Evolutionary conservation across 2,888 invertebrate species (phyloP), one percentile per base, ranked within the genome.

Genomic region (Sinohyriopsis cumingii): DNA sequence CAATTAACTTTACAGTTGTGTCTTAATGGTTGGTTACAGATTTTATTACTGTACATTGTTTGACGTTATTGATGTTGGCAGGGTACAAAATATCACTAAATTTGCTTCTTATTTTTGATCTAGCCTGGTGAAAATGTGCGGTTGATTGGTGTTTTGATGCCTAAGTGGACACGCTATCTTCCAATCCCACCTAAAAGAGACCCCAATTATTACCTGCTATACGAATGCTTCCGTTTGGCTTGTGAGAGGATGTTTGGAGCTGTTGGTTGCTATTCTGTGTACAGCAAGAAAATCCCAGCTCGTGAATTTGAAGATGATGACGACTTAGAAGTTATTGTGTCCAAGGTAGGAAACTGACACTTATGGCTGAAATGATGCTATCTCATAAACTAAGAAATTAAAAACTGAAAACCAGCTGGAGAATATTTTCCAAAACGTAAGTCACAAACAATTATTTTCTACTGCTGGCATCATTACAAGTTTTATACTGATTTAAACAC

Each of bases 211-310:
- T 82, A 81, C 63, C 84, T 77, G 65, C 67, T 78, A 1, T 81
- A 80, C 61, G 72, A 79, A 63, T 87, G 87, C 70, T 77, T 83
- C 33, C 73, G 83, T 22, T 75, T 85, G 33, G 78, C 77, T 9
- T 87, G 87, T 82, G 86, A 87, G 68, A 75, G 78, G 25, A 77
- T 87, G 65, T 85, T 75, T 69, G 82, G 84, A n/a, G 77, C 80
- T 28, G 78, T 81, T 9, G 72, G 72, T 20, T 87, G 87, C 66
- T 81, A 81, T 67, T 75, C 78, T 22, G 71, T 77, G 9, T 78
- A 83, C 77, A 81, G 81, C 74, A 60, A 61, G 24, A 77, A 82
- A 19, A 74, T 84, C 12, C 83, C 84, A 22, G 28, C 61, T 1
- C 63, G 73, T 54, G 82, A 84, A 65, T 84, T 77, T 70, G 64